These are phyloP conservation scores for Trematomus bernacchii DNA, from an alignment of 2,797 vertebrate species.

Conservation along the genomic window DNA sequence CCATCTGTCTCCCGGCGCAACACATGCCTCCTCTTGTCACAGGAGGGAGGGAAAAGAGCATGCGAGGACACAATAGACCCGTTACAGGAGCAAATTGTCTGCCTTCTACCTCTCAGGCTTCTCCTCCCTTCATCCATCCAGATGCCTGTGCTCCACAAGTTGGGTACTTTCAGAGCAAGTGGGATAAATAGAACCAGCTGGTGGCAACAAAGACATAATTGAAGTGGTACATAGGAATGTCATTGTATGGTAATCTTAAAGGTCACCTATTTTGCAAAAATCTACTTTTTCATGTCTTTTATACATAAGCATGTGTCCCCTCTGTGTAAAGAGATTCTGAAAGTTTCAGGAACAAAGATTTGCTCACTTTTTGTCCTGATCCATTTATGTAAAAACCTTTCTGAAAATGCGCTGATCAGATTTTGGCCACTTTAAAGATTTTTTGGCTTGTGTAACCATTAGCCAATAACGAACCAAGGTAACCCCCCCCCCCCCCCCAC, in stretches of 20 bases:
- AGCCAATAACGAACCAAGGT: too few relatives aligned
- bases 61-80: constrained; percentile 58
- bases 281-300: too few relatives aligned
- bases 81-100: constrained; percentile 58
- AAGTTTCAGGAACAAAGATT: too few relatives aligned
- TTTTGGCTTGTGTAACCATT: too few relatives aligned
- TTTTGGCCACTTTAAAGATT: too few relatives aligned
- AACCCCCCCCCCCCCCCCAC: too few relatives aligned
- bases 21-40: constrained; percentile 63
- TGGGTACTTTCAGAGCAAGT: constrained; percentile 31
- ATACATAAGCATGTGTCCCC: too few relatives aligned
- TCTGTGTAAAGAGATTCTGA: too few relatives aligned
- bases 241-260: constrained; percentile 10
- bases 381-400: too few relatives aligned
- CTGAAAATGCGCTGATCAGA: not conserved
- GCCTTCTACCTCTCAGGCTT: constrained; percentile 20
- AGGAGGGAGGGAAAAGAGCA: constrained; percentile 50
- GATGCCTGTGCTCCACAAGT: constrained; percentile 46
- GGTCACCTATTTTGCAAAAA: too few relatives aligned
- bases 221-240: constrained; percentile 17
- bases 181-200: constrained; percentile 62
- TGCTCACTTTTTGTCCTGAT: too few relatives aligned
- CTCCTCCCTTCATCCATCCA: constrained; percentile 54
- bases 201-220: constrained; percentile 32
- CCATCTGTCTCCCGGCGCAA: constrained; percentile 77